These are phyloP conservation scores for Morpho achilles DNA, from an alignment of 2,888 invertebrate species.

Conservation along the genomic window DNA sequence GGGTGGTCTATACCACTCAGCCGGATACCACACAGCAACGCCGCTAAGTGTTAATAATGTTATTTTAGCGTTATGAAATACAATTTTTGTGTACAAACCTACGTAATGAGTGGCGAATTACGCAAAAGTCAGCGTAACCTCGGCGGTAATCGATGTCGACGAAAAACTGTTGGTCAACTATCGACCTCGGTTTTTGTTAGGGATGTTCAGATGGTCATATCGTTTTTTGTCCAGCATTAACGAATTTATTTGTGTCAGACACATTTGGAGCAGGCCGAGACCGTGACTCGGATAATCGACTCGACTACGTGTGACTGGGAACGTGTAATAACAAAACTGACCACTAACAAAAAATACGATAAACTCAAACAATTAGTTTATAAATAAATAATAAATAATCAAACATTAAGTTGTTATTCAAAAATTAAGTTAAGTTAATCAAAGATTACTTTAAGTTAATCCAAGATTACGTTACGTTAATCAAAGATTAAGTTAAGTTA, in stretches of 20 bases:
- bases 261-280: conserved; percentile 40
- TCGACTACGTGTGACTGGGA: not conserved
- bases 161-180: conserved; percentile 47
- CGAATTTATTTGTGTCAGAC: conserved; percentile 40
- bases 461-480: too few relatives aligned
- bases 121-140: conserved; percentile 40
- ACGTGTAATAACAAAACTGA: not conserved
- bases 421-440: too few relatives aligned
- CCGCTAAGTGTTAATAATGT: too few relatives aligned
- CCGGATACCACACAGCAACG: too few relatives aligned
- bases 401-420: too few relatives aligned
- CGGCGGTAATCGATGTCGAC: conserved; percentile 33
- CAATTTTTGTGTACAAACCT: not conserved
- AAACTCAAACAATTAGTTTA: too few relatives aligned
- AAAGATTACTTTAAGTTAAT: too few relatives aligned
- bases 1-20: too few relatives aligned
- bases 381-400: too few relatives aligned
- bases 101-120: conserved; percentile 30
- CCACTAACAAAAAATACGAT: too few relatives aligned
- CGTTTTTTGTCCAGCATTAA: conserved; percentile 35
- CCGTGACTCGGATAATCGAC: conserved; percentile 34
- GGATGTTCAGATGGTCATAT: conserved; percentile 53
- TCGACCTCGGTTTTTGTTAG: conserved; percentile 52
- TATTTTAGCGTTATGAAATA: too few relatives aligned
- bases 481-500: too few relatives aligned